Evolutionary conservation across 64 coral and sea anemone species (phyloP).

Genomic region (Stylophora pistillata): DNA sequence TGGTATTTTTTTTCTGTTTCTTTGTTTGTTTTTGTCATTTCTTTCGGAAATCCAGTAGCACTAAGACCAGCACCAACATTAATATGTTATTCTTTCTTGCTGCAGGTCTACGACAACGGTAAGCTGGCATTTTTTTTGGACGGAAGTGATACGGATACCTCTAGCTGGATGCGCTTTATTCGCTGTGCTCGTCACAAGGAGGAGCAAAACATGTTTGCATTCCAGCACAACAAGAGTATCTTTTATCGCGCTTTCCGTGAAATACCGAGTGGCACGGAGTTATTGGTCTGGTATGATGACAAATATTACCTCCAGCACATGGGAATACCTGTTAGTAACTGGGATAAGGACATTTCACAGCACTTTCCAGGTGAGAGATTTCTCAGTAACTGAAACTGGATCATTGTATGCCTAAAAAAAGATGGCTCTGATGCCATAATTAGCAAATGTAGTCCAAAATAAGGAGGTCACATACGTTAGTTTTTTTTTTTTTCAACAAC

Average conservation of each 20-base stretch:
- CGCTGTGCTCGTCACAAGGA: slow-evolving; percentile 75
- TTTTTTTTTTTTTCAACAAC: too few species aligned
- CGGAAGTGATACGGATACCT: slow-evolving; percentile 70
- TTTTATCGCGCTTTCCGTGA: slow-evolving; percentile 80
- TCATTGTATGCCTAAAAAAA: background rate
- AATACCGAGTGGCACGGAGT: slow-evolving; percentile 54
- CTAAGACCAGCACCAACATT: background rate
- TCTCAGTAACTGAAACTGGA: background rate
- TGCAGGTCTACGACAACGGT: slow-evolving; percentile 67
- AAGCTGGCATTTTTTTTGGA: slow-evolving; percentile 59
- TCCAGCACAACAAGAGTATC: slow-evolving; percentile 66
- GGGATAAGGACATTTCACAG: background rate
- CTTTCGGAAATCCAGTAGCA: too few species aligned
- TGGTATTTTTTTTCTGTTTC: too few species aligned
- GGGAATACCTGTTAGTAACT: slow-evolving; percentile 57
- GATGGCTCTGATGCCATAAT: too few species aligned
- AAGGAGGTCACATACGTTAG: too few species aligned
- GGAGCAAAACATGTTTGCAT: slow-evolving; percentile 76
- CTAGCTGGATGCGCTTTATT: slow-evolving; percentile 88
- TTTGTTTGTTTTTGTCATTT: too few species aligned
- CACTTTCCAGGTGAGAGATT: background rate
- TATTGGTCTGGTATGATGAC: slow-evolving; percentile 85
- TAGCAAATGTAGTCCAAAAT: too few species aligned
- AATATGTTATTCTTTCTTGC: background rate
- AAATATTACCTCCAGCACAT: slow-evolving; percentile 67